Conservation (phyloP, 1,140 invertebrate species). For the Drosophila repleta region DNA sequence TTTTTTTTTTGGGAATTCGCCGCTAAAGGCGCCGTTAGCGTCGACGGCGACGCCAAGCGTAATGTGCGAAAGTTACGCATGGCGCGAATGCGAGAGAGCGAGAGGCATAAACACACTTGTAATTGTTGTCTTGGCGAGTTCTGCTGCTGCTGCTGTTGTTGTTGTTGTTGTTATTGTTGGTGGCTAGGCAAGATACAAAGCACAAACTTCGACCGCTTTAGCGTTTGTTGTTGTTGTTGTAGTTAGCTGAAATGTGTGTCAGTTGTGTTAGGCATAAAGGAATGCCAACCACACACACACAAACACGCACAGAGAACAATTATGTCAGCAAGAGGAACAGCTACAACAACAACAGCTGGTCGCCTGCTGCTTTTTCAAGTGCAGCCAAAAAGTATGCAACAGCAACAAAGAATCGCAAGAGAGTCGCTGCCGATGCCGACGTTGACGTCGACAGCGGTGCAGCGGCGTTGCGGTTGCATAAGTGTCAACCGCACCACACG, state of each 20-base stretch:
- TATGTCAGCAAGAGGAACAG: constrained; percentile 56
- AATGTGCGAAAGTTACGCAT: constrained; percentile 21
- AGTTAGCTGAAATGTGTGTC: constrained; percentile 55
- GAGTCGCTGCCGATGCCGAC: constrained; percentile 1
- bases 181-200: constrained; percentile 12
- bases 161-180: constrained; percentile 1
- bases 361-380: constrained; percentile 50
- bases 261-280: constrained; percentile 38
- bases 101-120: constrained; percentile 67
- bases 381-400: constrained; percentile 49
- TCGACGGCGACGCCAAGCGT: neutral
- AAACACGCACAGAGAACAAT: constrained; percentile 41
- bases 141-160: constrained; percentile 15
- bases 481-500: constrained; percentile 66
- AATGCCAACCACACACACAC: constrained; percentile 4
- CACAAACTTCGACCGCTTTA: constrained; percentile 16
- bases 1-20: constrained; percentile 33
- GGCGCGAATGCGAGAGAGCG: constrained; percentile 8
- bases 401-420: constrained; percentile 14
- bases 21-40: constrained; percentile 11
- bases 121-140: constrained; percentile 56
- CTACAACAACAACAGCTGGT: constrained; percentile 53
- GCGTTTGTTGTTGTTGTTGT: no score
- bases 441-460: constrained; percentile 22
- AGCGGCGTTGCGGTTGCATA: constrained; percentile 65